These are phyloP conservation scores for Aleadryas rufinucha DNA, from an alignment of 2,113 vertebrate genomes.

Conservation along the genomic window DNA sequence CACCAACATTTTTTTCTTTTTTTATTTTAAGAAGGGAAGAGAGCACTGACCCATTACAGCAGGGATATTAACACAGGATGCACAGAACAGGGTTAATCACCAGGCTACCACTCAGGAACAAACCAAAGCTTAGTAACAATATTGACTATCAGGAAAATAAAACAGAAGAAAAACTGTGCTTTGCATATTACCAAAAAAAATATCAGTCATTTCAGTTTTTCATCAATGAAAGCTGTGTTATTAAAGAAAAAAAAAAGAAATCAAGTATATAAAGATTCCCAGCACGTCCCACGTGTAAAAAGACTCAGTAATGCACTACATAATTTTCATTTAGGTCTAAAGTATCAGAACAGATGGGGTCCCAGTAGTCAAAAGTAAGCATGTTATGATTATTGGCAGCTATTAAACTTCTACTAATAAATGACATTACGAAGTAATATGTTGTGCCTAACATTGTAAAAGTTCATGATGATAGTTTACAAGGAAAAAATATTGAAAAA, in stretches of 20 bases:
- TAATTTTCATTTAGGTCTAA: slow-evolving; percentile 26
- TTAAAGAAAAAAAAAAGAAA: background rate
- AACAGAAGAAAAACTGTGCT: background rate
- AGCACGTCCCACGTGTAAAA: background rate
- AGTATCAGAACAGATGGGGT: background rate
- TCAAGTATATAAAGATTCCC: slow-evolving; percentile 5
- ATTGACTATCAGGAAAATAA: background rate
- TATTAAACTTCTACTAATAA: slow-evolving; percentile 33
- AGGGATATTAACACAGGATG: background rate
- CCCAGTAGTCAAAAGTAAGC: background rate
- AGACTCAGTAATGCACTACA: background rate
- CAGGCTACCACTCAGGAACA: background rate
- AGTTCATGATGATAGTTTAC: background rate
- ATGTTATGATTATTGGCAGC: background rate
- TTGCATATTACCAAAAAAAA: background rate
- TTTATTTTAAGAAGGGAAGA: background rate
- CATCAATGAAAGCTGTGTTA: background rate
- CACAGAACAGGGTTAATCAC: background rate
- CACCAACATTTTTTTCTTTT: background rate
- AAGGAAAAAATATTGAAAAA: background rate
- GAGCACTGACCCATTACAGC: background rate
- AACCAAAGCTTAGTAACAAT: background rate
- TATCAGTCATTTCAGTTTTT: background rate
- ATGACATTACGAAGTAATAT: background rate
- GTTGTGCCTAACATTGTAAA: background rate